Conservation (phyloP, 2,888 invertebrate species). For the Tethea ocularis region DNA sequence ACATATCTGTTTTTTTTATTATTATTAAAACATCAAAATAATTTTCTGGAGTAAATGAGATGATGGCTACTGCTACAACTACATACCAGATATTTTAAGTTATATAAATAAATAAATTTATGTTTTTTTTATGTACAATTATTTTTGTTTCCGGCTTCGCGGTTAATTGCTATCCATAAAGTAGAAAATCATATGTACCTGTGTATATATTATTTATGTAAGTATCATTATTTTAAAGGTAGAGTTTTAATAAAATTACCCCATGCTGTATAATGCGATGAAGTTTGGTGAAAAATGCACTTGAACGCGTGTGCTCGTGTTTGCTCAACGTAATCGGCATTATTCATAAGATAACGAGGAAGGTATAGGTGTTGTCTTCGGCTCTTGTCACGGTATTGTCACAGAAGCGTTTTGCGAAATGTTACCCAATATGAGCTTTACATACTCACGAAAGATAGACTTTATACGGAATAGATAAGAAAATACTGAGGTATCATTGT, state of each 20-base stretch:
- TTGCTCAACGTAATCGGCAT: conserved; percentile 81
- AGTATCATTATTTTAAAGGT: no score
- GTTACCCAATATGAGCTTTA: conserved; percentile 67
- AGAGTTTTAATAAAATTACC: not conserved
- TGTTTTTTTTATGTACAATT: no score
- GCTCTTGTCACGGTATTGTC: conserved; percentile 75
- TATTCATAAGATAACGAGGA: conserved; percentile 81
- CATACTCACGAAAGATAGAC: conserved; percentile 42
- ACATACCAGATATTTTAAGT: no score
- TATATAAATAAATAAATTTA: no score
- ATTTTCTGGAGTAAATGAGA: no score
- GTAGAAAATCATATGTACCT: no score
- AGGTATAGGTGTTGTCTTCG: conserved; percentile 79
- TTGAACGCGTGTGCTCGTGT: conserved; percentile 70
- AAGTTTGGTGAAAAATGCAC: conserved; percentile 76
- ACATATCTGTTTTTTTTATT: no score
- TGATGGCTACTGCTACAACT: no score
- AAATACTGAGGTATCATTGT: conserved; percentile 8
- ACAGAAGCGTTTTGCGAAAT: conserved; percentile 77
- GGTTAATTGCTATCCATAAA: no score
- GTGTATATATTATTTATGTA: no score
- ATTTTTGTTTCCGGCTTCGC: no score
- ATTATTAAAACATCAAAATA: no score
- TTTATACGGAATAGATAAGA: conserved; percentile 47
- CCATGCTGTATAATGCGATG: conserved; percentile 66